Percentiles rank a stretch among this genome's conserved stretches.
phyloP scores from a whole-genome alignment of 2,113 vertebrate species.

The Thalassarche chlororhynchos region DNA sequence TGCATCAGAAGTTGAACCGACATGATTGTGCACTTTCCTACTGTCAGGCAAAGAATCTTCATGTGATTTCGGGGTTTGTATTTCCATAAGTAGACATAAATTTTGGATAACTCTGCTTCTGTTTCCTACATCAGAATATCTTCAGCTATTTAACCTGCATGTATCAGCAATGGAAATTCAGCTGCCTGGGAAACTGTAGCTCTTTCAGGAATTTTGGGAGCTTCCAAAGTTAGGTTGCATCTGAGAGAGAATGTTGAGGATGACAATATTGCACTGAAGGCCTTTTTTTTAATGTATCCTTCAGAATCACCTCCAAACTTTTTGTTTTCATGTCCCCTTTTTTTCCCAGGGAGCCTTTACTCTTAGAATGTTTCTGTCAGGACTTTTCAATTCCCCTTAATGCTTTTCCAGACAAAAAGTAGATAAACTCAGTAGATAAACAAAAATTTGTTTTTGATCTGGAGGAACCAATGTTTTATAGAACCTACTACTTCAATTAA shows the following conservation, averaged over 20 bases:
- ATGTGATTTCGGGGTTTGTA: not conserved
- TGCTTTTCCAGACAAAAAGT: not conserved
- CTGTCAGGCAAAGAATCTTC: not conserved
- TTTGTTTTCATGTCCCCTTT: not conserved
- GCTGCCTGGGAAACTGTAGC: not conserved
- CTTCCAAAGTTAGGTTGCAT: not conserved
- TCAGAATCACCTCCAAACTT: not conserved
- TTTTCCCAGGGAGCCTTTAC: not conserved
- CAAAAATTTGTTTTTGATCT: not conserved
- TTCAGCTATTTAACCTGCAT: not conserved
- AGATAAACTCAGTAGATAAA: not conserved
- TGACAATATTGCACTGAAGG: not conserved
- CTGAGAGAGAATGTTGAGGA: not conserved
- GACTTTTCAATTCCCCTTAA: not conserved
- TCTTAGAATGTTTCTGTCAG: not conserved
- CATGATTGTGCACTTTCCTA: not conserved
- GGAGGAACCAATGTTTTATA: not conserved
- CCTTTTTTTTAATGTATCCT: not conserved
- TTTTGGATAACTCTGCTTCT: not conserved
- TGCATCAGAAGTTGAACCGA: not conserved
- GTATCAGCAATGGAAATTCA: not conserved
- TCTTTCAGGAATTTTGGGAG: not conserved
- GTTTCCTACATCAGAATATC: not conserved
- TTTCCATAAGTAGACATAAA: not conserved
- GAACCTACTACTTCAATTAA: not conserved